These are phyloP conservation scores for Augiades crinisus DNA, from an alignment of 2,888 invertebrate genomes.

Conservation along the genomic window DNA sequence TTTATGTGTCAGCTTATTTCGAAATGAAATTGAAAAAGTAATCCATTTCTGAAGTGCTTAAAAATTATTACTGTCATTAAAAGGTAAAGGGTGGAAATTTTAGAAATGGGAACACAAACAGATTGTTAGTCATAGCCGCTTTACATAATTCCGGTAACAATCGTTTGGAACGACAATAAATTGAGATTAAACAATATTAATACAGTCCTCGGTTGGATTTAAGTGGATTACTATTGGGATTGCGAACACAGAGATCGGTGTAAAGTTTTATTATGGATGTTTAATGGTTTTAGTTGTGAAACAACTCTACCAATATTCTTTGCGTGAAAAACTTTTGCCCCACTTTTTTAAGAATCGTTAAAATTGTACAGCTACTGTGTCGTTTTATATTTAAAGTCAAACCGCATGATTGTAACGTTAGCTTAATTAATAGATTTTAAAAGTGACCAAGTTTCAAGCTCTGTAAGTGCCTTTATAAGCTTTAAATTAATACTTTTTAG, in stretches of 20 bases:
- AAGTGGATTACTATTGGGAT: slow-evolving; percentile 24
- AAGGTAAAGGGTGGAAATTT: background rate
- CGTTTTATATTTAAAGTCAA: too few species aligned
- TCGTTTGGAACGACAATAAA: slow-evolving; percentile 20
- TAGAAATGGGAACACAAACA: slow-evolving; percentile 5
- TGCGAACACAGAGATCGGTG: slow-evolving; percentile 13
- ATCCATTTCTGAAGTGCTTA: background rate
- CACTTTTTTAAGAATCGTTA: too few species aligned
- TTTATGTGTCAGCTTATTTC: too few species aligned
- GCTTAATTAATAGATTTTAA: too few species aligned
- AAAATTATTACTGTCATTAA: background rate
- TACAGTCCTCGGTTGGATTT: slow-evolving; percentile 18
- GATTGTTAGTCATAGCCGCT: slow-evolving; percentile 12
- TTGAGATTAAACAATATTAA: slow-evolving; percentile 23
- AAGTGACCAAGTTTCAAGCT: too few species aligned
- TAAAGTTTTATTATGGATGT: slow-evolving; percentile 18
- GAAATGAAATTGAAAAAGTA: too few species aligned
- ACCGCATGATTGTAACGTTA: too few species aligned
- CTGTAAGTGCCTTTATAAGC: too few species aligned
- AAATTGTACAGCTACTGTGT: too few species aligned
- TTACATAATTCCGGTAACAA: slow-evolving; percentile 18
- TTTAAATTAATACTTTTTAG: too few species aligned
- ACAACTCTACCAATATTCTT: background rate
- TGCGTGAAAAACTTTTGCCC: too few species aligned
- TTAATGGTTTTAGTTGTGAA: slow-evolving; percentile 7